Conservation (phyloP, 2,113 vertebrate species). For the Tupaia chinensis region DNA sequence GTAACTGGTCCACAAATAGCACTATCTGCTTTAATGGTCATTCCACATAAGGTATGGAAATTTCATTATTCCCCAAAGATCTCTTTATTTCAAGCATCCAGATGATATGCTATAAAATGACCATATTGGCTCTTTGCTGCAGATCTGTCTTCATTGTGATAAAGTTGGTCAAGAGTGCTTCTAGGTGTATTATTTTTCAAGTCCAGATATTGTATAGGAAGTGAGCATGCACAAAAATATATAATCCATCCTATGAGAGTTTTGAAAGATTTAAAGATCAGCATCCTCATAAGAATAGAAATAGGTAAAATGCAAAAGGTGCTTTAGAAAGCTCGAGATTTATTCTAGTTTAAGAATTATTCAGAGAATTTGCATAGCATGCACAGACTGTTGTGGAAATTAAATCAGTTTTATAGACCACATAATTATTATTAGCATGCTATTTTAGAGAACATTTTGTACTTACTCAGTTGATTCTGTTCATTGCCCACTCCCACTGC, state of each 20-base stretch:
- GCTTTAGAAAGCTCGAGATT: neutral
- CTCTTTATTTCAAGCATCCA: neutral
- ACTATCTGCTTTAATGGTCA: conserved; percentile 39
- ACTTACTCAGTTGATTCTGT: neutral
- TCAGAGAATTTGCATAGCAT: neutral
- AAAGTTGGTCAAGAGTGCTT: neutral
- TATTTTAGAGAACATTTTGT: neutral
- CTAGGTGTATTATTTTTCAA: neutral
- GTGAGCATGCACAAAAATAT: neutral
- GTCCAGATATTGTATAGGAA: neutral
- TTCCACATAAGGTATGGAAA: neutral
- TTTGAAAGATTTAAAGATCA: neutral
- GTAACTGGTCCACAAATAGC: neutral
- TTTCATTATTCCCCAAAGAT: conserved; percentile 34
- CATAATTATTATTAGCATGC: neutral
- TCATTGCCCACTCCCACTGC: neutral
- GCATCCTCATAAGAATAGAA: neutral
- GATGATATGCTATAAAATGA: conserved; percentile 7
- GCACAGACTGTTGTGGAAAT: conserved; percentile 4
- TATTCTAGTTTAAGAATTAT: conserved; percentile 4
- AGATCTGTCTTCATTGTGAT: neutral
- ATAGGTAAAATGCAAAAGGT: neutral
- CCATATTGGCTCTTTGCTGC: neutral
- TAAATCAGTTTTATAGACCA: conserved; percentile 4
- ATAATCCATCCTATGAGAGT: neutral